Conservation (phyloP, 1,140 invertebrate genomes). For the Cardiocondyla obscurior region DNA sequence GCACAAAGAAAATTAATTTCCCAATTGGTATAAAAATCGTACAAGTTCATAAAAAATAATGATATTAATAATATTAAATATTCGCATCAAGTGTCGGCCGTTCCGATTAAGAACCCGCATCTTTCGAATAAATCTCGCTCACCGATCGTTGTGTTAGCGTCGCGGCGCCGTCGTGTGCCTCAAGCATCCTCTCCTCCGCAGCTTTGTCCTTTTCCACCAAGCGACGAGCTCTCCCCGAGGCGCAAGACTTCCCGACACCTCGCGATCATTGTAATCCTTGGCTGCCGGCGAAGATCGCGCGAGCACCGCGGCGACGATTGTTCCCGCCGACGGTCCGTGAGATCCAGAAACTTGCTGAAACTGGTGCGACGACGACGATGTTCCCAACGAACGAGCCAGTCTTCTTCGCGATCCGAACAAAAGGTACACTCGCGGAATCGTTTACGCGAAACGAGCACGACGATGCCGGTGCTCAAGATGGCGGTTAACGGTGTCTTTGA, state of each 20-base stretch:
- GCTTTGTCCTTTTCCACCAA: neutral
- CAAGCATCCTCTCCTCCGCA: neutral
- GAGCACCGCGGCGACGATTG: neutral
- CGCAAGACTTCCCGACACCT: neutral
- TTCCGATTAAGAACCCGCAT: neutral
- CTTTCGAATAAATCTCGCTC: neutral
- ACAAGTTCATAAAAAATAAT: neutral
- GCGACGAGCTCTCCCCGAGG: neutral
- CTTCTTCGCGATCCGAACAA: too few species aligned
- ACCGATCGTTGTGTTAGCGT: neutral
- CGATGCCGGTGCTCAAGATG: too few species aligned
- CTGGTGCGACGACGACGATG: too few species aligned
- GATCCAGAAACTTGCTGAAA: too few species aligned
- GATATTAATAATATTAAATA: neutral
- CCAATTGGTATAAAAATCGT: too few species aligned
- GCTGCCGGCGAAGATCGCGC: neutral
- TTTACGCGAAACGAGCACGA: too few species aligned
- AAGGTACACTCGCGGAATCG: too few species aligned
- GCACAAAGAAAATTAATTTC: neutral
- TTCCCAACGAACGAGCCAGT: too few species aligned
- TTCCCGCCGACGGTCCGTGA: neutral
- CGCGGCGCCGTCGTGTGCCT: neutral
- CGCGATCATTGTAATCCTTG: neutral
- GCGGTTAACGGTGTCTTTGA: too few species aligned
- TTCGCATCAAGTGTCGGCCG: neutral